Conservation (phyloP, 1,140 invertebrate species). For the Nomia melanderi region DNA sequence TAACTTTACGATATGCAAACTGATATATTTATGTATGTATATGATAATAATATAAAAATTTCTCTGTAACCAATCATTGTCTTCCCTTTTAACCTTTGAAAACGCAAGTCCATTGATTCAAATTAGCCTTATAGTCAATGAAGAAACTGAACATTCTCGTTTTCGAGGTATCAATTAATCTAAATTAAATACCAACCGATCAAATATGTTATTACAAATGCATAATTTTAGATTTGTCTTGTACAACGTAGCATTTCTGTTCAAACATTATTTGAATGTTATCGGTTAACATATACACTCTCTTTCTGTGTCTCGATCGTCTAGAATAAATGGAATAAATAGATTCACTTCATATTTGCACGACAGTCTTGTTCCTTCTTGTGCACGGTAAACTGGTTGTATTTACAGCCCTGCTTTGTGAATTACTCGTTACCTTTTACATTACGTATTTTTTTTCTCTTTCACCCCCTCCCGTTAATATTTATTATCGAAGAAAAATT, state of each 20-base stretch:
- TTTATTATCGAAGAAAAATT: conserved; percentile 49
- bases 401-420: conserved; percentile 69
- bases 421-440: conserved; percentile 30
- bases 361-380: conserved; percentile 63
- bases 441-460: conserved; percentile 58
- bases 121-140: not conserved
- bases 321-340: conserved; percentile 64
- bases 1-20: conserved; percentile 19
- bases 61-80: too few species aligned
- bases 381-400: conserved; percentile 65
- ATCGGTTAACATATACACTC: conserved; percentile 34
- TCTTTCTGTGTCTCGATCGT: conserved; percentile 32
- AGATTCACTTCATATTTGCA: conserved; percentile 64
- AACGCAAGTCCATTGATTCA: not conserved
- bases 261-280: conserved; percentile 39
- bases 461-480: conserved; percentile 32
- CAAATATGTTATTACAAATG: not conserved
- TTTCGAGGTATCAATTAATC: not conserved
- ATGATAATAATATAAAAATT: conserved; percentile 7
- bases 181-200: not conserved
- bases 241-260: conserved; percentile 13
- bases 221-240: conserved; percentile 48
- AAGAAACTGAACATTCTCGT: not conserved
- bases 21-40: conserved; percentile 2
- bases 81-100: not conserved